Conservation (phyloP, 1,140 invertebrate species). For the Oreohelix idahoensis region DNA sequence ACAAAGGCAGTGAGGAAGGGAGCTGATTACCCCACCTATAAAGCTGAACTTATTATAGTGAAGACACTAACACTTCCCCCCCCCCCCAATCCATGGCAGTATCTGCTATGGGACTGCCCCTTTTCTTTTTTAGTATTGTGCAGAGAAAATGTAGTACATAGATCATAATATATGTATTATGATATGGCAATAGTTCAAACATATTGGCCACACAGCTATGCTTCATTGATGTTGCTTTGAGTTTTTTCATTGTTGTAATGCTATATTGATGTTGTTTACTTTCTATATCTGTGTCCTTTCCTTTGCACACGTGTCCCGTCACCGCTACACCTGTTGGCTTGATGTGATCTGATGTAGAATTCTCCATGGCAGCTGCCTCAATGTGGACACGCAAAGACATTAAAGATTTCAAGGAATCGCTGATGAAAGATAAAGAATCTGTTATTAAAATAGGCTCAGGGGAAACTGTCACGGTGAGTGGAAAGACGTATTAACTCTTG, state of each 20-base stretch:
- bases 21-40: too few relatives aligned
- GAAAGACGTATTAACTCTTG: not conserved
- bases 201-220: not conserved
- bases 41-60: too few relatives aligned
- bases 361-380: slow-evolving; percentile 78
- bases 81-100: too few relatives aligned
- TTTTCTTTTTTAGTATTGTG: too few relatives aligned
- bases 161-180: too few relatives aligned
- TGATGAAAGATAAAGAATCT: slow-evolving; percentile 89
- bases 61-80: too few relatives aligned
- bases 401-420: slow-evolving; percentile 89
- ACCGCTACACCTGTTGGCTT: slow-evolving; percentile 6
- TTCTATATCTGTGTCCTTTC: not conserved
- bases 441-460: slow-evolving; percentile 97
- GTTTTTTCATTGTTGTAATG: not conserved
- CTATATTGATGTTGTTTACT: slow-evolving; percentile 2
- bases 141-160: too few relatives aligned
- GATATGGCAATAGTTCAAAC: not conserved
- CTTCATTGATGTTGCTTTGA: not conserved
- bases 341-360: slow-evolving; percentile 34
- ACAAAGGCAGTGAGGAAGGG: too few relatives aligned
- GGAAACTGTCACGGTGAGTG: slow-evolving; percentile 93
- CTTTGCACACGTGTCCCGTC: not conserved
- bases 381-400: slow-evolving; percentile 97
- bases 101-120: too few relatives aligned